phyloP scores from a whole-genome alignment of 2,113 vertebrate species.

The Pantherophis guttatus region DNA sequence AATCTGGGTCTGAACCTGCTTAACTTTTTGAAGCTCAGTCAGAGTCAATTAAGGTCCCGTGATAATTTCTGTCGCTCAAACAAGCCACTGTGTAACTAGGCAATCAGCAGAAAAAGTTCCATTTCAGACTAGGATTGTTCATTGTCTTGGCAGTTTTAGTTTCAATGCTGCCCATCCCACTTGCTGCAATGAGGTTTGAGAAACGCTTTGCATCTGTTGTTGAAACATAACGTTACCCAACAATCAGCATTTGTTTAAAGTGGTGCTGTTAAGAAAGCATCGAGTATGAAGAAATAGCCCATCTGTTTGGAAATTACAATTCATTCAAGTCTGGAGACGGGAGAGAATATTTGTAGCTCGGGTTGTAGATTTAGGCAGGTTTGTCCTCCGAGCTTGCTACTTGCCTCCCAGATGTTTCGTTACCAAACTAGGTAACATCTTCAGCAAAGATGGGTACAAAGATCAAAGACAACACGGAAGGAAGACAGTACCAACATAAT shows the following conservation, averaged over 20 bases:
- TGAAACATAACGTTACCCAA: neutral
- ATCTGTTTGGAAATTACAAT: slow-evolving; percentile 8
- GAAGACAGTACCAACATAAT: neutral
- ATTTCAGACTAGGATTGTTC: neutral
- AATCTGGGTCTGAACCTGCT: neutral
- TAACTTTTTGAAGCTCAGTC: neutral
- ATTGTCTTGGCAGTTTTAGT: neutral
- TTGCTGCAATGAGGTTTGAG: neutral
- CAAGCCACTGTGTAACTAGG: neutral
- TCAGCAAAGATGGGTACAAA: neutral
- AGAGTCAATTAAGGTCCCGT: neutral
- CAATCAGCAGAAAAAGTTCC: neutral
- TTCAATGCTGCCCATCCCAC: neutral
- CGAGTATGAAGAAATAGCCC: neutral
- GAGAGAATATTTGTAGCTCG: neutral
- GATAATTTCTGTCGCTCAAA: neutral
- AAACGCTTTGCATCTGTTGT: neutral
- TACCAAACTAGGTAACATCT: neutral
- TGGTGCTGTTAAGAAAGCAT: neutral
- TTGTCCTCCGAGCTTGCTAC: neutral
- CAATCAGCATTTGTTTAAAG: neutral
- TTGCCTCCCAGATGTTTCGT: neutral
- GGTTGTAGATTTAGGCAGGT: neutral
- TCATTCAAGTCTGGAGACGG: neutral
- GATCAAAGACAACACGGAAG: neutral